Evolutionary conservation across 1,140 invertebrate genomes (phyloP), one percentile per base, ranked within the genome.

Genomic region (Asobara japonica): DNA sequence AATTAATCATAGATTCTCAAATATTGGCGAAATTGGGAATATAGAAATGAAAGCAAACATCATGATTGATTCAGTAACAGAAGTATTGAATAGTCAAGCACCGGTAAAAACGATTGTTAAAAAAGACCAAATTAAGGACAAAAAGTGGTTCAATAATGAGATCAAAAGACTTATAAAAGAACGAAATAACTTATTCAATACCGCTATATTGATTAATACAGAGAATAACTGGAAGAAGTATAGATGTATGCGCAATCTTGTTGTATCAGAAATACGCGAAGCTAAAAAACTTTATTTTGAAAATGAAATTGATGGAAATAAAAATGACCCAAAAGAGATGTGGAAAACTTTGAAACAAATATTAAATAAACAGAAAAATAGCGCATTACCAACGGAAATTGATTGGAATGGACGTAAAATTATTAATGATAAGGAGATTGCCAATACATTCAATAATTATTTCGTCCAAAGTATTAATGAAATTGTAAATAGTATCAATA

Each of bases 141-240:
- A 70, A 67, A 65, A 27, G 3, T 76, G 72, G 64, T 70, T 64
- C 13, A 30, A 30, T 29, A 27, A 71, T 2, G 65, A 68, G 27
- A 65, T 76, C 25, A 68, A 48, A 31, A 7, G 45, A 13, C n/a
- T 8, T 29, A 20, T 51, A 0, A 22, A 13, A 30, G 48, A 29
- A 16, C 67, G 65, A 16, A 31, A 76, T 65, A 16, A 20, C n/a
- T 60, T 60, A 61, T 71, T 30, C 13, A 31, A 45, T n/a, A 48
- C 8, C 1, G 69, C 69, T 13, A 64, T 29, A 48, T 27, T 2
- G 10, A 10, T 5, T 36, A 7, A 2, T 18, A 48, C 3, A 11
- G 16, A 64, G 20, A 22, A 18, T 45, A 36, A 41, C 16, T 41
- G 48, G 18, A 2, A 25, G 1, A 10, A 36, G 0, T 64, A 45